phyloP scores from a whole-genome alignment of 2,113 vertebrate genomes.

The Notothenia rossii region DNA sequence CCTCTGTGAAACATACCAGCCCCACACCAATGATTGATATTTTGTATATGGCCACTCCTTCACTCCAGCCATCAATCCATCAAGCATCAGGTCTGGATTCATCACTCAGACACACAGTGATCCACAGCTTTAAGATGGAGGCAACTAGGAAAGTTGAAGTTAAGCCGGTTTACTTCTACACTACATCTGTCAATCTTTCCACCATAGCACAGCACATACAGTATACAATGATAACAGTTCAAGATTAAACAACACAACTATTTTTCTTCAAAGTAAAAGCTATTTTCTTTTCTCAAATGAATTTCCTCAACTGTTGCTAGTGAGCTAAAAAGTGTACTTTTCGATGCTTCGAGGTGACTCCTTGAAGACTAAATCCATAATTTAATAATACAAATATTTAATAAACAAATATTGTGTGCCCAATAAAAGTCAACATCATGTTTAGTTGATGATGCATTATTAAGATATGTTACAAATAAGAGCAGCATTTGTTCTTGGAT shows the following conservation, averaged over 20 bases:
- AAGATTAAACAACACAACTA: neutral
- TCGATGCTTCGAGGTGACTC: neutral
- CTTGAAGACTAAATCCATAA: neutral
- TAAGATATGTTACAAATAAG: neutral
- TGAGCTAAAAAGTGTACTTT: neutral
- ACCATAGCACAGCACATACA: neutral
- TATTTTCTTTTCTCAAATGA: neutral
- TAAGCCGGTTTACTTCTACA: neutral
- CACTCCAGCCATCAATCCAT: conserved; percentile 56
- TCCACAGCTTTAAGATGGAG: conserved; percentile 6
- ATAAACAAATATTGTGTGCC: neutral
- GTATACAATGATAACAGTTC: no score
- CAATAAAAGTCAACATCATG: neutral
- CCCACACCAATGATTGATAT: conserved; percentile 55
- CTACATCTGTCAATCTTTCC: no score
- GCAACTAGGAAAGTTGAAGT: neutral
- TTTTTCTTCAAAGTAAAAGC: neutral
- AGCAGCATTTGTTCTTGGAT: neutral
- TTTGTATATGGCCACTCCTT: conserved; percentile 21
- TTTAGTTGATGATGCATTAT: conserved; percentile 3
- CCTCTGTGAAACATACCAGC: conserved; percentile 32
- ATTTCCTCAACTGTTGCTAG: no score
- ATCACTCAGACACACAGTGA: conserved; percentile 38
- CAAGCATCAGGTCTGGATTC: conserved; percentile 38
- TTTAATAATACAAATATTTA: neutral